Evolutionary conservation across 2,888 invertebrate species (phyloP), one percentile per base, ranked within the genome.

Genomic region (Drosophila mimica): DNA sequence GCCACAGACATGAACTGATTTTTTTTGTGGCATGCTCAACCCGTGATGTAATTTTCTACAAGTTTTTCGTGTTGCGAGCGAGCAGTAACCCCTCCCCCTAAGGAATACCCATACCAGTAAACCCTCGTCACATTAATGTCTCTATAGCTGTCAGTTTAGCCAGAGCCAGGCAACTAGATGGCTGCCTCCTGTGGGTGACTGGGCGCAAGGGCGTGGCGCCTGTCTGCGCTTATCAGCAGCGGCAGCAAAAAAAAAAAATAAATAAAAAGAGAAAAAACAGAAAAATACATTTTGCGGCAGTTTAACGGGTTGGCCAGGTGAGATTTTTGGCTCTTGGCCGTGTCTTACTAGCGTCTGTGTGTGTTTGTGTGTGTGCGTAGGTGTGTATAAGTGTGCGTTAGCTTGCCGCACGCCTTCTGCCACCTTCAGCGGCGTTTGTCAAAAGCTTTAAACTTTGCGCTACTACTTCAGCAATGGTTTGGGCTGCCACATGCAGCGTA

Each of bases 51-150:
- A 88, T 75, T 81, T 87, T 78, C 74, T 66, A 72, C 75, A 79
- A 81, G 53, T 84, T 72, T 75, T 78, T 67, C 69, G 62, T 79
- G 74, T 68, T 67, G 69, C 68, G 70, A 65, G 25, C 73, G 67
- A 68, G 25, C 57, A 38, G 38, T 17, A 36, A 63, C 68, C 56
- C 52, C 31, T 51, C 62, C 60, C 51, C 51, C 11, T 54, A 40
- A 4, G 46, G 46, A 46, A 46, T 40, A 9, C 13, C 20, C 57
- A 6, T 17, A 57, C 38, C 61, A 48, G 48, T 70, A 76, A 82
- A 89, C 87, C 87, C 87, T 88, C 87, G 88, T 88, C 87, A 88
- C 90, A 88, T 88, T 88, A 88, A 88, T 88, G 87, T 88, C 87
- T 88, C 88, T 89, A 89, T 88, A 85, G 87, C 89, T 87, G 87